phyloP scores from a whole-genome alignment of 1,140 invertebrate species.

The Pogonus chalceus region DNA sequence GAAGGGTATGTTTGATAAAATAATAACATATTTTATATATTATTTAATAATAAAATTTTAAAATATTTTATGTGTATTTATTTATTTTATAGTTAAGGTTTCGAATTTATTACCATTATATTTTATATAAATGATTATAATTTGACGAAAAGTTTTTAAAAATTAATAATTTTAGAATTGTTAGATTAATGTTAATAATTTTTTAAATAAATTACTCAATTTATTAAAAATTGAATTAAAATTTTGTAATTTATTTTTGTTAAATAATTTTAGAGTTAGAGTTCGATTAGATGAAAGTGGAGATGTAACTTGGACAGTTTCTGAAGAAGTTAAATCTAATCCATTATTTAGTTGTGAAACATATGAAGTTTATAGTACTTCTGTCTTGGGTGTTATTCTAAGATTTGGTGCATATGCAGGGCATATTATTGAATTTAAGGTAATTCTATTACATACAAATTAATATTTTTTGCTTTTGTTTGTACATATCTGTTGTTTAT shows the following conservation, averaged over 20 bases:
- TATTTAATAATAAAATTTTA: background rate
- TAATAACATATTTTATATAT: constrained; percentile 8
- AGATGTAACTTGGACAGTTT: constrained; percentile 53
- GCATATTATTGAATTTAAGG: constrained; percentile 55
- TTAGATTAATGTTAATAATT: background rate
- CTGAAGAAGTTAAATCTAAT: constrained; percentile 44
- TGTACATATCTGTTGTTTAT: constrained; percentile 1
- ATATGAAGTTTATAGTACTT: constrained; percentile 43
- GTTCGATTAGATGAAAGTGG: constrained; percentile 53
- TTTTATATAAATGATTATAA: too few species aligned
- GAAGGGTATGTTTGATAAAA: constrained; percentile 38
- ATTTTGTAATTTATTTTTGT: constrained; percentile 14
- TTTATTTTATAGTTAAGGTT: too few species aligned
- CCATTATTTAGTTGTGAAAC: constrained; percentile 57
- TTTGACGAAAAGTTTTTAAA: too few species aligned
- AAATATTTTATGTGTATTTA: too few species aligned
- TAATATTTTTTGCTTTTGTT: constrained; percentile 1
- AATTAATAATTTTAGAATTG: constrained; percentile 2
- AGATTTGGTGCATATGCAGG: constrained; percentile 53
- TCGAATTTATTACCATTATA: too few species aligned
- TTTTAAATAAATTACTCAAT: background rate
- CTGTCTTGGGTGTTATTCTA: constrained; percentile 32
- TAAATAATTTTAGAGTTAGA: constrained; percentile 51
- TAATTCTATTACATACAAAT: constrained; percentile 23
- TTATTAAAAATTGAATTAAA: constrained; percentile 7